These are phyloP conservation scores for Ptyas mucosa DNA, from an alignment of 2,113 vertebrate species.

Conservation along the genomic window DNA sequence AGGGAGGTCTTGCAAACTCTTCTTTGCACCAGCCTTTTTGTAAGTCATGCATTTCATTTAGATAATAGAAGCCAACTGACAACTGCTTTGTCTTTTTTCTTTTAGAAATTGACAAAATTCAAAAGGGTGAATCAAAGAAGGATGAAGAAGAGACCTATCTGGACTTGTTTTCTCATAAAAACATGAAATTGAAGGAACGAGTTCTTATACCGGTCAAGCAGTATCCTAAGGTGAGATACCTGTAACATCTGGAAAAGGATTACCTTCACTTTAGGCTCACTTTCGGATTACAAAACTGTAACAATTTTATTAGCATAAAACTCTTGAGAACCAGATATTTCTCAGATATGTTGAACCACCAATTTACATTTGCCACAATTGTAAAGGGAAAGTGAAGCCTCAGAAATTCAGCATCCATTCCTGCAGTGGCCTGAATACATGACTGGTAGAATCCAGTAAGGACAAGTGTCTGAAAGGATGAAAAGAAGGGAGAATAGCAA, in stretches of 20 bases:
- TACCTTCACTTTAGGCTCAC: background rate
- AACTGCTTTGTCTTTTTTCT: slow-evolving; percentile 51
- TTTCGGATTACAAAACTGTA: background rate
- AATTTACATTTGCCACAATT: background rate
- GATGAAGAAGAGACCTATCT: slow-evolving; percentile 88
- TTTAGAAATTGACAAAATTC: slow-evolving; percentile 93
- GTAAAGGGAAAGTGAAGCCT: background rate
- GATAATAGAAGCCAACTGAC: slow-evolving; percentile 28
- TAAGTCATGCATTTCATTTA: background rate
- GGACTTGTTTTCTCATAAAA: slow-evolving; percentile 97
- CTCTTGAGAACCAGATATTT: background rate
- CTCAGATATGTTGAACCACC: background rate
- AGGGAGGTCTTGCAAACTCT: background rate
- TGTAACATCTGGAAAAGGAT: background rate
- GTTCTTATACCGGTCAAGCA: slow-evolving; percentile 97
- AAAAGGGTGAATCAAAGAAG: slow-evolving; percentile 93
- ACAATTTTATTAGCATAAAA: background rate
- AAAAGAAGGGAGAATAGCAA: background rate
- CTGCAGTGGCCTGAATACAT: background rate
- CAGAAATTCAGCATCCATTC: background rate
- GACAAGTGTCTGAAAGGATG: background rate
- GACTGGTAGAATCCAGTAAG: background rate
- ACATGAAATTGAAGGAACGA: slow-evolving; percentile 95
- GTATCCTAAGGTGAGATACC: slow-evolving; percentile 88
- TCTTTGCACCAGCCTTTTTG: background rate